These are phyloP conservation scores for Liopterus haemorrhoidalis DNA, from an alignment of 2,888 invertebrate species.

Conservation along the genomic window DNA sequence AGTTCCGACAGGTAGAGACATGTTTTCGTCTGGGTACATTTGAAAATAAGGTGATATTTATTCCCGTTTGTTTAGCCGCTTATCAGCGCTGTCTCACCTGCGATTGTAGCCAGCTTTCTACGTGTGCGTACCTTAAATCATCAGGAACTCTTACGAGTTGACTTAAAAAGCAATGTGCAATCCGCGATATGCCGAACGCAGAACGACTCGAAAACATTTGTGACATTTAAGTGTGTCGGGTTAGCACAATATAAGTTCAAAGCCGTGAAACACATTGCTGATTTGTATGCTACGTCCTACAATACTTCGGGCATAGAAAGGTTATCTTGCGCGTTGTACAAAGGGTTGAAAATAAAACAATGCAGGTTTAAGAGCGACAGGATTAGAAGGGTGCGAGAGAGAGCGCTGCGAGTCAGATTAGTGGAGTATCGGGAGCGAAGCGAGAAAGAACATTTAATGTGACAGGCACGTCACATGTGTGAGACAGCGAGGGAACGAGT, in stretches of 20 bases:
- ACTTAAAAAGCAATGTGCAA: too few relatives aligned
- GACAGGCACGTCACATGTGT: constrained; percentile 2
- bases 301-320: constrained; percentile 32
- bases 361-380: constrained; percentile 20
- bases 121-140: too few relatives aligned
- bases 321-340: constrained; percentile 39
- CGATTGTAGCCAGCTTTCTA: too few relatives aligned
- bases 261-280: constrained; percentile 27
- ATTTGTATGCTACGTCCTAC: constrained; percentile 23
- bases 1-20: too few relatives aligned
- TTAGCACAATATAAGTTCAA: constrained; percentile 30
- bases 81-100: too few relatives aligned
- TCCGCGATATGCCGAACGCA: too few relatives aligned
- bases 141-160: too few relatives aligned
- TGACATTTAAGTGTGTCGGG: constrained; percentile 36
- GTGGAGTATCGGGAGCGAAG: constrained; percentile 3
- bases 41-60: too few relatives aligned
- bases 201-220: too few relatives aligned
- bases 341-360: constrained; percentile 43
- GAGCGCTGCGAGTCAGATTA: background rate
- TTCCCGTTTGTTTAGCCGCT: too few relatives aligned
- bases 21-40: too few relatives aligned
- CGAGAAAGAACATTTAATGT: constrained; percentile 1
- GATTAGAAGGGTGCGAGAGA: constrained; percentile 21
- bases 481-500: constrained; percentile 20